phyloP scores from a whole-genome alignment of 2,888 invertebrate species.

The Drosophila mayaguana region DNA sequence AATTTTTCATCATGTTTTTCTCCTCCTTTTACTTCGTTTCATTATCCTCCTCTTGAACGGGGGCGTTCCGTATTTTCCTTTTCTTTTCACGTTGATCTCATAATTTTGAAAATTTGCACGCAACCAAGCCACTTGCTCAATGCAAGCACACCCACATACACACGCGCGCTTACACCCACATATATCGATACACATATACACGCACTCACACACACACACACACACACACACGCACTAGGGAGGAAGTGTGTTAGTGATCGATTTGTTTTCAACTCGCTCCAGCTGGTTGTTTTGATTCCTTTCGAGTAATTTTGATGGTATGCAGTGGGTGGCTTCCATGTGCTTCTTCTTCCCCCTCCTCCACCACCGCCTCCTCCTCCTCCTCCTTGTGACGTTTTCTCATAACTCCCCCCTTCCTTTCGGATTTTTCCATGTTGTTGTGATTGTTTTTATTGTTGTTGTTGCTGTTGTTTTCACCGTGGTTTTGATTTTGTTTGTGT shows the following conservation, averaged over 20 bases:
- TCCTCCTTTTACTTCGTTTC: background rate
- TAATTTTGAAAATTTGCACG: conserved; percentile 24
- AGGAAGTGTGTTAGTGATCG: no score
- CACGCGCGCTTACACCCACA: background rate
- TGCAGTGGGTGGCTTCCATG: background rate
- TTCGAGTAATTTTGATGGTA: background rate
- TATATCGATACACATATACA: background rate
- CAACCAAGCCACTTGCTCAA: background rate
- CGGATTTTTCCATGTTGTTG: background rate
- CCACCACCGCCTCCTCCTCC: no score
- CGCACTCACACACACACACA: background rate
- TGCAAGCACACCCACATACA: conserved; percentile 6
- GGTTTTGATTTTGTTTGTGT: background rate
- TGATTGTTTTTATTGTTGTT: background rate
- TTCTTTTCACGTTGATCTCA: conserved; percentile 2
- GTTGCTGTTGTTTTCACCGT: background rate
- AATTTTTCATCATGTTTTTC: conserved; percentile 12
- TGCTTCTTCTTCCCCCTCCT: background rate
- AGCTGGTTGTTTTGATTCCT: background rate
- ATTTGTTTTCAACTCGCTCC: background rate
- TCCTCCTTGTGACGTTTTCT: background rate
- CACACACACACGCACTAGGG: background rate
- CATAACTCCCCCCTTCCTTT: background rate
- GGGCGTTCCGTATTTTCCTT: background rate
- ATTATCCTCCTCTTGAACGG: background rate